Conservation (phyloP, 2,888 invertebrate genomes). For the Eueremaeus valkanovi region DNA sequence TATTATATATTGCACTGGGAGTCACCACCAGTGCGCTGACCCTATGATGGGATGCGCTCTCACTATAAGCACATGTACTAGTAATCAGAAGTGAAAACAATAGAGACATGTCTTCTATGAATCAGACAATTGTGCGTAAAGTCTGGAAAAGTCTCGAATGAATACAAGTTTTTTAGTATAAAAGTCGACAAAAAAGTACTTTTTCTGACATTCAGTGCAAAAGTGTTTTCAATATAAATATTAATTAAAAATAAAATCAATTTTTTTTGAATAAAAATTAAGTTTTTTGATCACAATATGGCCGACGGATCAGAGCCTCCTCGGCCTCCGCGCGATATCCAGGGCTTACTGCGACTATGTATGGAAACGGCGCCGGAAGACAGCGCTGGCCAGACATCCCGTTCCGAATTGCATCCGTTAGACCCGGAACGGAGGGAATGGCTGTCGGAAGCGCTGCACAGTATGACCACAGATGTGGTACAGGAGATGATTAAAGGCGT, state of each 20-base stretch:
- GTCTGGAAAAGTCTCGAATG: neutral
- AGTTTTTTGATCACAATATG: neutral
- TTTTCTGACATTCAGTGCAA: neutral
- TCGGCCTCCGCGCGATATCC: constrained; percentile 1
- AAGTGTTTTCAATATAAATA: neutral
- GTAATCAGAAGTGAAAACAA: too few species aligned
- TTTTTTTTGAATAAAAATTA: neutral
- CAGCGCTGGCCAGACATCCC: neutral
- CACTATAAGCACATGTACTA: too few species aligned
- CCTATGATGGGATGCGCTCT: too few species aligned
- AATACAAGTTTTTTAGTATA: neutral
- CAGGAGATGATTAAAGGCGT: constrained; percentile 64
- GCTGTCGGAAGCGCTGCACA: constrained; percentile 66
- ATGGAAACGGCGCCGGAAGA: neutral
- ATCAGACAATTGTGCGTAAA: neutral
- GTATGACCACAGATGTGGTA: constrained; percentile 66
- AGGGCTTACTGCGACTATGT: constrained; percentile 7
- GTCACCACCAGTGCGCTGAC: too few species aligned
- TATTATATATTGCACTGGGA: too few species aligned
- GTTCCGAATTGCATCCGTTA: neutral
- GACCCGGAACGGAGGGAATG: constrained; percentile 58
- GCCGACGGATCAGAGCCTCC: neutral
- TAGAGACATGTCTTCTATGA: neutral
- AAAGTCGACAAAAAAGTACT: neutral
- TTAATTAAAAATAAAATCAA: neutral